Conservation (phyloP, 1,140 invertebrate genomes). For the Arctopsyche grandis region DNA sequence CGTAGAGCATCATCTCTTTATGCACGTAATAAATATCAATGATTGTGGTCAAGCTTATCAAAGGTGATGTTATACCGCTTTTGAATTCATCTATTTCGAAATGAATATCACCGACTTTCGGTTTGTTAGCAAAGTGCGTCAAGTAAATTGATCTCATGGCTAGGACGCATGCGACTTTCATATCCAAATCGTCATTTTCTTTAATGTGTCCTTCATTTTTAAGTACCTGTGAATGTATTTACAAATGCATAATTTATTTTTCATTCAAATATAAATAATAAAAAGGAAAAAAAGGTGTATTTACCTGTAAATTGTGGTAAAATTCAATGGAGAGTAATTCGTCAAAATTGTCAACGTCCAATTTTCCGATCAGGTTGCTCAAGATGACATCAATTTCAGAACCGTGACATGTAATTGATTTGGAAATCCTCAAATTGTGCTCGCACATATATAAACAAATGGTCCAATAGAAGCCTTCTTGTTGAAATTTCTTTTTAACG, state of each 20-base stretch:
- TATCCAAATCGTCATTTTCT: slow-evolving; percentile 24
- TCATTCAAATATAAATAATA: no score
- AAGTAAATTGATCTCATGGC: slow-evolving; percentile 46
- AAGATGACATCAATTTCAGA: neutral
- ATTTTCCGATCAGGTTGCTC: slow-evolving; percentile 1
- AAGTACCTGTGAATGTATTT: neutral
- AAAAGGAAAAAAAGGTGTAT: neutral
- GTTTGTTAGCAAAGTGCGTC: slow-evolving; percentile 19
- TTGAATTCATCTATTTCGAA: slow-evolving; percentile 44
- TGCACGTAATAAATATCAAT: slow-evolving; percentile 50
- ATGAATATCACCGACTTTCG: neutral
- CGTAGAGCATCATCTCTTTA: slow-evolving; percentile 49
- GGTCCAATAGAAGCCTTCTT: slow-evolving; percentile 50
- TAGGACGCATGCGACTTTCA: slow-evolving; percentile 42
- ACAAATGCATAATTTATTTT: no score
- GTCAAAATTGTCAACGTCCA: slow-evolving; percentile 4
- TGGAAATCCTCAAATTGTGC: slow-evolving; percentile 18
- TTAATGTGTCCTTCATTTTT: slow-evolving; percentile 8
- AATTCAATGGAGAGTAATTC: slow-evolving; percentile 10
- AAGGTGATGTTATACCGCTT: slow-evolving; percentile 39
- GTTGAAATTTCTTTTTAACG: slow-evolving; percentile 33
- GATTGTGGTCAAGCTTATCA: slow-evolving; percentile 42
- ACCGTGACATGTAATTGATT: neutral
- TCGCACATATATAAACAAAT: slow-evolving; percentile 42
- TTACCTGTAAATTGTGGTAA: slow-evolving; percentile 29